Evolutionary conservation across 2,888 invertebrate species (phyloP).

Genomic region (Tenthredo amoena): DNA sequence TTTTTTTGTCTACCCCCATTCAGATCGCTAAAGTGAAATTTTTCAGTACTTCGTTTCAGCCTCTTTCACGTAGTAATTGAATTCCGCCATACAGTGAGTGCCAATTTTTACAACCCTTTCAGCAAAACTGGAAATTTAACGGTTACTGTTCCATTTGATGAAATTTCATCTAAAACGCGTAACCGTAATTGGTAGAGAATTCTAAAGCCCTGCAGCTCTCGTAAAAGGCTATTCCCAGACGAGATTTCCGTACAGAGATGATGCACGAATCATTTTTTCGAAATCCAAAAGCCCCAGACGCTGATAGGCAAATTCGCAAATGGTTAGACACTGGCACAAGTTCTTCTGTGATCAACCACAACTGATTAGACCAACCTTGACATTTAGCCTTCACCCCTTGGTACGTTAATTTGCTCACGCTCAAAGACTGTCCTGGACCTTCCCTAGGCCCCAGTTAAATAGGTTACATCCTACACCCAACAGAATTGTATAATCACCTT

Average conservation of each 20-base stretch:
- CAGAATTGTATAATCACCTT: not conserved
- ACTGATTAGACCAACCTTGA: not conserved
- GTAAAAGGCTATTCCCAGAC: not conserved
- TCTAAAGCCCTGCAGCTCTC: not conserved
- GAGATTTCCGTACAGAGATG: not conserved
- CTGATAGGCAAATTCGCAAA: not conserved
- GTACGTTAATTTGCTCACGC: not conserved
- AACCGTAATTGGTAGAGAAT: not conserved
- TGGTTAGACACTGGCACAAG: not conserved
- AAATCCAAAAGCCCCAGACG: too few relatives aligned
- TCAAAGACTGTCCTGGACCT: not conserved
- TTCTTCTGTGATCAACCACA: not conserved
- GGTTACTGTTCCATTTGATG: not conserved
- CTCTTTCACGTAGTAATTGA: too few relatives aligned
- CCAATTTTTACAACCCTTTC: not conserved
- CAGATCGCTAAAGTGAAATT: not conserved
- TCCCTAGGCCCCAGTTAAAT: not conserved
- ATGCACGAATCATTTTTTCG: too few relatives aligned
- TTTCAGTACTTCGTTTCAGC: not conserved
- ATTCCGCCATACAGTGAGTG: not conserved
- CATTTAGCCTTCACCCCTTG: not conserved
- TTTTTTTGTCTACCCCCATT: not conserved
- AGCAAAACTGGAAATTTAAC: not conserved
- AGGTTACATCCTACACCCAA: not conserved
- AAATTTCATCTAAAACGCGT: not conserved